Conservation (phyloP, 1,140 invertebrate species). For the Drosophila elegans region DNA sequence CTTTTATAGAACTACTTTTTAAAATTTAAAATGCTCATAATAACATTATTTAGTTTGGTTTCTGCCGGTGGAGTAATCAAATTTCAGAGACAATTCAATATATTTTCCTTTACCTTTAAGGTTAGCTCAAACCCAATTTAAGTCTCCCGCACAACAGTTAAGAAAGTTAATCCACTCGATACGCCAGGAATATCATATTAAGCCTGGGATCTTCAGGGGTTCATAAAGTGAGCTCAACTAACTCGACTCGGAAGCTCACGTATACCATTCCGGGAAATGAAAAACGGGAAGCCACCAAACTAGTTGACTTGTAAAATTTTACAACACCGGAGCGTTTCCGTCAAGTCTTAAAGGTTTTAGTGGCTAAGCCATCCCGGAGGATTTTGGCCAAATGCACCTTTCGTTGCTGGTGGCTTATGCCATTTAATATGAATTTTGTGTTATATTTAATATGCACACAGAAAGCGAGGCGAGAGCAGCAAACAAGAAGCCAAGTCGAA, state of each 20-base stretch:
- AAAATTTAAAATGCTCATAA: no score
- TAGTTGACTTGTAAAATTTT: slow-evolving; percentile 79
- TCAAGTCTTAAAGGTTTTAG: slow-evolving; percentile 81
- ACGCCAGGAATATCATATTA: slow-evolving; percentile 23
- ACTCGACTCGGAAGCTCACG: slow-evolving; percentile 29
- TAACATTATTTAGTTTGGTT: no score
- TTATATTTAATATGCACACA: slow-evolving; percentile 83
- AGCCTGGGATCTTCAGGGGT: slow-evolving; percentile 26
- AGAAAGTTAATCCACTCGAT: slow-evolving; percentile 38
- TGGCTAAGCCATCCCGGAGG: slow-evolving; percentile 60
- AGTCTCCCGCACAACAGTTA: background rate
- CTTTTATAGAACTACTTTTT: no score
- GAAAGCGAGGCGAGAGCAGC: slow-evolving; percentile 37
- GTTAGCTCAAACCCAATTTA: background rate
- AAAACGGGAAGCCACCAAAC: slow-evolving; percentile 59
- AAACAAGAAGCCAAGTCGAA: slow-evolving; percentile 68
- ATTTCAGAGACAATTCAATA: background rate
- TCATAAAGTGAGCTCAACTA: slow-evolving; percentile 28
- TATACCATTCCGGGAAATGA: slow-evolving; percentile 57
- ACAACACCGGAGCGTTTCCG: slow-evolving; percentile 67
- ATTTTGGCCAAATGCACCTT: slow-evolving; percentile 45
- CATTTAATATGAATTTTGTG: slow-evolving; percentile 84
- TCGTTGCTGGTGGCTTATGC: slow-evolving; percentile 74
- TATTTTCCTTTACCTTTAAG: background rate
- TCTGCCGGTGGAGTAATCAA: background rate